Conservation (phyloP, 2,797 vertebrate species). For the Pseudomugil tenellus region DNA sequence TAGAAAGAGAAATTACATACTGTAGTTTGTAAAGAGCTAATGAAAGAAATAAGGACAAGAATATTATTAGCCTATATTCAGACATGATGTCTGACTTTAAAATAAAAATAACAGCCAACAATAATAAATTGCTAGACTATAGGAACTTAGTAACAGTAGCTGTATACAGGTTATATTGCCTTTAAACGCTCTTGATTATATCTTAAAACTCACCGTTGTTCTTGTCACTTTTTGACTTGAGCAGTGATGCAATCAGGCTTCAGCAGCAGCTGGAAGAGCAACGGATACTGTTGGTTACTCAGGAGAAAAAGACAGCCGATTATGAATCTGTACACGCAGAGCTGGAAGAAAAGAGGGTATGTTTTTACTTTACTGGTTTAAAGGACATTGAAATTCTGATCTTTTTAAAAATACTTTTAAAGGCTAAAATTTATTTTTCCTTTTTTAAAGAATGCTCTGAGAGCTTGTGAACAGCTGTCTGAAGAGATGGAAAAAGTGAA, state of each 20-base stretch:
- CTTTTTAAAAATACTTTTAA: background rate
- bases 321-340: slow-evolving; percentile 86
- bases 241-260: slow-evolving; percentile 88
- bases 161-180: background rate
- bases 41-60: background rate
- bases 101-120: background rate
- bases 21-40: background rate
- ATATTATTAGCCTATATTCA: background rate
- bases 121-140: background rate
- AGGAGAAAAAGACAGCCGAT: slow-evolving; percentile 89
- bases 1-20: no score
- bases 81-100: background rate
- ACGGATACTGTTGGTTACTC: slow-evolving; percentile 84
- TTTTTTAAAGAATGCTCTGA: slow-evolving; percentile 82
- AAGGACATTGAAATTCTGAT: background rate
- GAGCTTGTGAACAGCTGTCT: slow-evolving; percentile 81
- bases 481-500: slow-evolving; percentile 84
- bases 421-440: background rate
- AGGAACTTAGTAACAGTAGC: background rate
- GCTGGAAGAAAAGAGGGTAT: slow-evolving; percentile 91
- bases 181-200: background rate
- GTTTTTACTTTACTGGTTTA: background rate
- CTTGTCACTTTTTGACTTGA: background rate
- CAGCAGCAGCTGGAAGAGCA: slow-evolving; percentile 91
- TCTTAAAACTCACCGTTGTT: background rate